Conservation (phyloP, 1,140 invertebrate genomes). For the Drosophila elegans region DNA sequence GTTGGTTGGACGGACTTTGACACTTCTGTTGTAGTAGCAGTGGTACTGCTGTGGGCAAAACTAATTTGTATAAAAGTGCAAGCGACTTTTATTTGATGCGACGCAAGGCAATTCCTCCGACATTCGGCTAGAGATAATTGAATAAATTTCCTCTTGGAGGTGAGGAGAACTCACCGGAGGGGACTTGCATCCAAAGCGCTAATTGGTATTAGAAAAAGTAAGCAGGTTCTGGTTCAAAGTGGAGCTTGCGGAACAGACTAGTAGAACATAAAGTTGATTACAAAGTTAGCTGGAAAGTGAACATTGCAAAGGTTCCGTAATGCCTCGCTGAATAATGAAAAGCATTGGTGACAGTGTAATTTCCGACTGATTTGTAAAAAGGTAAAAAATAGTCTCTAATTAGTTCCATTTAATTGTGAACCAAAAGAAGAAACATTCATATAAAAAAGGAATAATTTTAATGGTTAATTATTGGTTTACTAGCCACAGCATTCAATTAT, state of each 20-base stretch:
- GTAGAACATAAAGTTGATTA: neutral
- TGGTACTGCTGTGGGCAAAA: conserved; percentile 43
- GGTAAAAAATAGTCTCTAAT: neutral
- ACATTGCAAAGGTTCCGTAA: neutral
- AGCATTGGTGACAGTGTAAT: neutral
- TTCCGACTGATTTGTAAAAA: neutral
- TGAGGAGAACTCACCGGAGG: neutral
- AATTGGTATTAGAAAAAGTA: conserved; percentile 49
- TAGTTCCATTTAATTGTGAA: too few relatives aligned
- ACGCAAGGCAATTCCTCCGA: conserved; percentile 43
- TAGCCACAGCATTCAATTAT: too few relatives aligned
- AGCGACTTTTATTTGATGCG: conserved; percentile 74
- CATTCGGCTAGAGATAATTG: conserved; percentile 56
- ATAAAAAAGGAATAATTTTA: too few relatives aligned
- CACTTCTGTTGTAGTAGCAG: conserved; percentile 37
- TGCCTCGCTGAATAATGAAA: neutral
- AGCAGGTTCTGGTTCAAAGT: neutral
- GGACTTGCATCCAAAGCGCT: conserved; percentile 26
- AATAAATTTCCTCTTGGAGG: conserved; percentile 42
- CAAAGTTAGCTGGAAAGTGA: neutral
- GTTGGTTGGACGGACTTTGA: conserved; percentile 25
- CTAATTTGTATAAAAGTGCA: conserved; percentile 78
- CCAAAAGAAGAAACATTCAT: too few relatives aligned
- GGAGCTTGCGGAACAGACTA: neutral
- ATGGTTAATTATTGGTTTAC: too few relatives aligned